These are phyloP conservation scores for Cephus pulcher DNA, from an alignment of 2,888 invertebrate species.

Conservation along the genomic window DNA sequence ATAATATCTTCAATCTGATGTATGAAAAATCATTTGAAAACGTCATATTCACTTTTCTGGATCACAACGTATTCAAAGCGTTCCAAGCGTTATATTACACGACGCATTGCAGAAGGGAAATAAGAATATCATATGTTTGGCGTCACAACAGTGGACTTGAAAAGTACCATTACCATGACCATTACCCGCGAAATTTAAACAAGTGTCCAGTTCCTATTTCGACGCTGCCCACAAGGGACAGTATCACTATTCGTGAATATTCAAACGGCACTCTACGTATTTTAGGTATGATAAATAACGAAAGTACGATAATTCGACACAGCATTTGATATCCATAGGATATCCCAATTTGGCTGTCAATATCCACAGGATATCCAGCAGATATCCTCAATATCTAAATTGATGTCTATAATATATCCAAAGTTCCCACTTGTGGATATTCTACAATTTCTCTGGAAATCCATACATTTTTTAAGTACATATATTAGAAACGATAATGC, in stretches of 20 bases:
- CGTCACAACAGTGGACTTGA: background rate
- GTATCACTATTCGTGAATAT: background rate
- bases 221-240: background rate
- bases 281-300: background rate
- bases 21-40: background rate
- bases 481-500: too few relatives aligned
- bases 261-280: background rate
- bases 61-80: background rate
- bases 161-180: background rate
- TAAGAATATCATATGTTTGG: background rate
- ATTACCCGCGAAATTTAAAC: background rate
- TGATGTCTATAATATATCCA: too few relatives aligned
- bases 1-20: background rate
- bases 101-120: background rate
- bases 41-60: background rate
- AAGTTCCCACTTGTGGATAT: too few relatives aligned
- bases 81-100: background rate
- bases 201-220: background rate
- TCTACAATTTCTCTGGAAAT: too few relatives aligned
- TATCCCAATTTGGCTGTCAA: too few relatives aligned
- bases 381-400: too few relatives aligned
- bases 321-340: too few relatives aligned
- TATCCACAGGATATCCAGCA: too few relatives aligned
- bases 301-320: background rate
- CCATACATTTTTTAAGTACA: too few relatives aligned